phyloP scores from a whole-genome alignment of 1,140 invertebrate species.

The Bilobella aurantiaca region DNA sequence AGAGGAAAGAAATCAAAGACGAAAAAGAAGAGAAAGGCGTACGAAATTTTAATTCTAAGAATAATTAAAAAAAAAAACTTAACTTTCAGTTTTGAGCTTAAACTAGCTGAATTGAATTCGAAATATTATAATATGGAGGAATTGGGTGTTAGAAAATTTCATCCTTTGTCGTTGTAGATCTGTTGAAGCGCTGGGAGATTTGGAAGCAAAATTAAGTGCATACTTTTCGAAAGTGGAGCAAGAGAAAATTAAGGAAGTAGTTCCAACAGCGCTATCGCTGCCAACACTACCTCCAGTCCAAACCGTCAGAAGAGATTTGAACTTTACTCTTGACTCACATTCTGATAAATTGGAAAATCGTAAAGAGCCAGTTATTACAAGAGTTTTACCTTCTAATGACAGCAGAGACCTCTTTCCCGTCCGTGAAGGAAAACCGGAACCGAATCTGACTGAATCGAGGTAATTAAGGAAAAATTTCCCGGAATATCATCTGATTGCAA shows the following conservation, averaged over 20 bases:
- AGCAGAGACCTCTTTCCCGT: no score
- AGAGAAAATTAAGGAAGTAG: conserved; percentile 40
- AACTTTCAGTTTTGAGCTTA: no score
- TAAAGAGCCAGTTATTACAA: neutral
- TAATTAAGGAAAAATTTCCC: no score
- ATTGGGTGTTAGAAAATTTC: neutral
- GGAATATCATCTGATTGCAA: no score
- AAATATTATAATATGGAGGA: no score
- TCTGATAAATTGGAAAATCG: neutral
- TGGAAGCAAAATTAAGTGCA: conserved; percentile 62
- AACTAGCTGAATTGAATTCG: no score
- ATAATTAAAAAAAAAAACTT: no score
- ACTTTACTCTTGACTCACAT: conserved; percentile 10
- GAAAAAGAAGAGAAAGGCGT: conserved; percentile 14
- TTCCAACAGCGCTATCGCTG: conserved; percentile 2
- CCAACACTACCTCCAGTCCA: neutral
- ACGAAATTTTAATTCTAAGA: no score
- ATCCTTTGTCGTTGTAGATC: conserved; percentile 34
- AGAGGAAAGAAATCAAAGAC: conserved; percentile 12
- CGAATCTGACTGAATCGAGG: no score
- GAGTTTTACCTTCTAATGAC: neutral
- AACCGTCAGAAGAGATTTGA: conserved; percentile 4
- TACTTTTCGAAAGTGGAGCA: conserved; percentile 68
- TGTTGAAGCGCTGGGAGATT: conserved; percentile 59
- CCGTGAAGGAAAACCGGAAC: no score